These are phyloP conservation scores for Agriopis leucophaearia DNA, from an alignment of 2,888 invertebrate genomes.

Conservation along the genomic window DNA sequence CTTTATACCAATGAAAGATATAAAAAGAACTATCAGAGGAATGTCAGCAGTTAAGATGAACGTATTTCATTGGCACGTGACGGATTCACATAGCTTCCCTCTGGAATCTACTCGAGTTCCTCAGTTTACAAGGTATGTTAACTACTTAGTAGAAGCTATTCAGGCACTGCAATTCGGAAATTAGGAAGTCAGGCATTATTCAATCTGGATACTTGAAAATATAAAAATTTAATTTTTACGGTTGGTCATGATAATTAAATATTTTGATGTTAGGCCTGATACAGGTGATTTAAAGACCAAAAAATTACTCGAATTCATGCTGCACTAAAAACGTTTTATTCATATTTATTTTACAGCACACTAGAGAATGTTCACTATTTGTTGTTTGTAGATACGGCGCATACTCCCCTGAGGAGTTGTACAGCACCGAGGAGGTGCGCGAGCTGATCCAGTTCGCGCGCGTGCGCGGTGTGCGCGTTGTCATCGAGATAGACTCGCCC, in stretches of 20 bases:
- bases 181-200: too few relatives aligned
- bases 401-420: constrained; percentile 89
- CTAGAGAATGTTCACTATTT: too few relatives aligned
- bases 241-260: not conserved
- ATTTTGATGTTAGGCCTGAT: not conserved
- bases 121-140: constrained; percentile 89
- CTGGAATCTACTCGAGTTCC: constrained; percentile 91
- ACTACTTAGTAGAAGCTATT: not conserved
- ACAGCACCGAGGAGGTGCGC: constrained; percentile 88
- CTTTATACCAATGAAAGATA: constrained; percentile 90
- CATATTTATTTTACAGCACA: too few relatives aligned
- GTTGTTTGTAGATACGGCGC: constrained; percentile 88
- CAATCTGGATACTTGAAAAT: too few relatives aligned
- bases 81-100: constrained; percentile 97
- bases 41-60: constrained; percentile 96
- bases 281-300: too few relatives aligned
- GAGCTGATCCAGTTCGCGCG: constrained; percentile 92
- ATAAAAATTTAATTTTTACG: too few relatives aligned
- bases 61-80: constrained; percentile 96
- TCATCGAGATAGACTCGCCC: constrained; percentile 96
- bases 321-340: too few relatives aligned
- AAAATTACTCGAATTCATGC: not conserved
- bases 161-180: not conserved
- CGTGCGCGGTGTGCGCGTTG: constrained; percentile 92
- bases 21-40: constrained; percentile 91